phyloP scores from a whole-genome alignment of 2,797 vertebrate species.

The Telmatherina bonti region DNA sequence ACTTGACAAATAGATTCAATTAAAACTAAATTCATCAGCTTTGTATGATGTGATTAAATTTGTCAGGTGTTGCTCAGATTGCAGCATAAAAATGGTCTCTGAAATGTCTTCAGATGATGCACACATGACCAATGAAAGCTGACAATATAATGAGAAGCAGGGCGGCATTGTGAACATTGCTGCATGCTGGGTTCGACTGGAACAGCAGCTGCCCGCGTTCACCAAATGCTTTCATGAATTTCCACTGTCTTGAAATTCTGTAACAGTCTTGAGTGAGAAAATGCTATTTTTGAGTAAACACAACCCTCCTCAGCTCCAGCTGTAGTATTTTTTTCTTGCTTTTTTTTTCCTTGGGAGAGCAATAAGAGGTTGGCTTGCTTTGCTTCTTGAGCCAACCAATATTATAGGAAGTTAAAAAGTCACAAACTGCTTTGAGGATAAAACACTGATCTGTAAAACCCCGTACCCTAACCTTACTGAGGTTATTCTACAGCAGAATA shows the following conservation, averaged over 20 bases:
- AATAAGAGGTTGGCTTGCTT: constrained; percentile 46
- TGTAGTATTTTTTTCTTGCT: constrained; percentile 41
- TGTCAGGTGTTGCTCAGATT: constrained; percentile 8
- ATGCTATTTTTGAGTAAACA: no score
- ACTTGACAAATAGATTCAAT: constrained; percentile 20
- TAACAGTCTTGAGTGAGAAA: no score
- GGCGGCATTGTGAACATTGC: not conserved
- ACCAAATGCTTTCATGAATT: constrained; percentile 62
- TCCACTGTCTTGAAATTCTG: no score
- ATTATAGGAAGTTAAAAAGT: constrained; percentile 34
- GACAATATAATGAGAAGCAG: not conserved
- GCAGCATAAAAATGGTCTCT: not conserved
- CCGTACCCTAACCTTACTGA: constrained; percentile 26
- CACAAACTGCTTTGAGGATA: constrained; percentile 40
- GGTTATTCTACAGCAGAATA: not conserved
- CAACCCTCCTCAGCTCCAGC: constrained; percentile 30
- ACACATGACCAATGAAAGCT: constrained; percentile 24
- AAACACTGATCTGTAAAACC: constrained; percentile 24
- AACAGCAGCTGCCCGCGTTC: constrained; percentile 43
- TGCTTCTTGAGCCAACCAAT: constrained; percentile 45
- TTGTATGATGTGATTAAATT: constrained; percentile 12
- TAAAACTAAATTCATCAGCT: not conserved
- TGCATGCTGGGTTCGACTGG: constrained; percentile 30
- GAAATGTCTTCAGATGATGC: constrained; percentile 39
- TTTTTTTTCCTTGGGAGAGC: constrained; percentile 41